Evolutionary conservation across 1,140 invertebrate genomes (phyloP).

Genomic region (Matsumurasca onukii): DNA sequence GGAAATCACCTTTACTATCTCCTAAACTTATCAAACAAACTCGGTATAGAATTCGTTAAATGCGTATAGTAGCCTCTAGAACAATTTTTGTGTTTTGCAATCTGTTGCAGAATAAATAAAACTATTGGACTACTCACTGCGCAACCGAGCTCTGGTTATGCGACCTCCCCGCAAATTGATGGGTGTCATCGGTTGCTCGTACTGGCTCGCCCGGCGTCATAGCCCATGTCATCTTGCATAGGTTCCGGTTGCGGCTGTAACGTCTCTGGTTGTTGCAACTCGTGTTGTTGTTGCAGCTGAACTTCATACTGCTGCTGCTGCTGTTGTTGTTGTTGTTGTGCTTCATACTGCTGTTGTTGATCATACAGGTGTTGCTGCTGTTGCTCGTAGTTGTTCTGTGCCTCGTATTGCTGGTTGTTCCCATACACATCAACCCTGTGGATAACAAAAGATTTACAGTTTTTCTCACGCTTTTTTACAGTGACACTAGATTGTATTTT

Average conservation of each 20-base stretch:
- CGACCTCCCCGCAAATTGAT: slow-evolving; percentile 50
- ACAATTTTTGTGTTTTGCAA: too few species aligned
- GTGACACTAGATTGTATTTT: background rate
- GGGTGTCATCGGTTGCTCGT: slow-evolving; percentile 53
- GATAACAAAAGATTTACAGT: slow-evolving; percentile 20
- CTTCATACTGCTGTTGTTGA: slow-evolving; percentile 46
- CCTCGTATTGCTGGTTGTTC: slow-evolving; percentile 48
- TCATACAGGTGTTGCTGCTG: slow-evolving; percentile 39
- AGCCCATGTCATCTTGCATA: background rate
- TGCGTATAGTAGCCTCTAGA: too few species aligned
- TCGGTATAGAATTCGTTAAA: too few species aligned
- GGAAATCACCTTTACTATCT: too few species aligned
- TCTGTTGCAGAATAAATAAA: too few species aligned
- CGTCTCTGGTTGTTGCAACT: slow-evolving; percentile 41
- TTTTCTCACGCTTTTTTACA: background rate
- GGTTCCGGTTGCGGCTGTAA: slow-evolving; percentile 34
- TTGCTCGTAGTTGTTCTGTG: slow-evolving; percentile 40
- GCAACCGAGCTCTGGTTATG: slow-evolving; percentile 53
- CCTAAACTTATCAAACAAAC: too few species aligned
- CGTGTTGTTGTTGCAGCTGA: slow-evolving; percentile 40
- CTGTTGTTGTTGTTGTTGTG: slow-evolving; percentile 41
- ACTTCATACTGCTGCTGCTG: slow-evolving; percentile 37
- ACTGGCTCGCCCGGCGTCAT: slow-evolving; percentile 44
- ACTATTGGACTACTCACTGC: slow-evolving; percentile 49
- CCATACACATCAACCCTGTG: slow-evolving; percentile 36